phyloP scores from a whole-genome alignment of 2,113 vertebrate genomes.

The Podocnemis expansa region DNA sequence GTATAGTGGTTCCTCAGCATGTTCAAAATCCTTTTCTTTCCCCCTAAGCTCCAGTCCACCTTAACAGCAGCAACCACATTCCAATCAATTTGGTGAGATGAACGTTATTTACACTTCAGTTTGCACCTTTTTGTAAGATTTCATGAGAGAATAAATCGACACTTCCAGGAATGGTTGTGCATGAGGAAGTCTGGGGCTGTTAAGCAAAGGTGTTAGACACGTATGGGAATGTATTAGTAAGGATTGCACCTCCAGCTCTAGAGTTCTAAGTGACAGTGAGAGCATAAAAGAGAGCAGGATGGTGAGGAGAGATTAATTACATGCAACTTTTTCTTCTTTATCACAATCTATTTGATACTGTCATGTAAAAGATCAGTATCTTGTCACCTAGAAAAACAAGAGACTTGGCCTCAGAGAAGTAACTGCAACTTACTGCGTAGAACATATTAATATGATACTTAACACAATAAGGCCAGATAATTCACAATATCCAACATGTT shows the following conservation, averaged over 20 bases:
- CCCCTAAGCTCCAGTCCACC: conserved; percentile 46
- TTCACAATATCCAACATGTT: not conserved
- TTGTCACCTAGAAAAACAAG: not conserved
- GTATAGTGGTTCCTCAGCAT: conserved; percentile 2
- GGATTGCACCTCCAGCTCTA: conserved; percentile 78
- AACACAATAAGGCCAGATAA: not conserved
- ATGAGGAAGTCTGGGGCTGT: conserved; percentile 76
- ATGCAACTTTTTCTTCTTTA: conserved; percentile 19
- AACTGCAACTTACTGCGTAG: not conserved
- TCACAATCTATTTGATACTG: not conserved
- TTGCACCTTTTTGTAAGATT: conserved; percentile 79
- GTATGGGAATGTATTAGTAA: conserved; percentile 82
- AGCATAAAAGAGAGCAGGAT: conserved; percentile 55
- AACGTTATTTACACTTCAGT: conserved; percentile 85
- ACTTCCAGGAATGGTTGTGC: conserved; percentile 74
- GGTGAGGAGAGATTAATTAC: conserved; percentile 51
- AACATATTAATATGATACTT: not conserved
- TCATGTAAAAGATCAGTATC: conserved; percentile 31
- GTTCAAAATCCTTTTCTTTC: conserved; percentile 40
- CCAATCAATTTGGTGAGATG: conserved; percentile 77
- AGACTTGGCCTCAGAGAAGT: conserved; percentile 8
- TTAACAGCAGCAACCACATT: conserved; percentile 70
- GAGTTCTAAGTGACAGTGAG: conserved; percentile 75
- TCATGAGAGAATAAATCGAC: conserved; percentile 84
- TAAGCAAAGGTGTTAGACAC: conserved; percentile 81